Evolutionary conservation across 2,797 vertebrate species (phyloP).

Genomic region (Allobates femoralis): DNA sequence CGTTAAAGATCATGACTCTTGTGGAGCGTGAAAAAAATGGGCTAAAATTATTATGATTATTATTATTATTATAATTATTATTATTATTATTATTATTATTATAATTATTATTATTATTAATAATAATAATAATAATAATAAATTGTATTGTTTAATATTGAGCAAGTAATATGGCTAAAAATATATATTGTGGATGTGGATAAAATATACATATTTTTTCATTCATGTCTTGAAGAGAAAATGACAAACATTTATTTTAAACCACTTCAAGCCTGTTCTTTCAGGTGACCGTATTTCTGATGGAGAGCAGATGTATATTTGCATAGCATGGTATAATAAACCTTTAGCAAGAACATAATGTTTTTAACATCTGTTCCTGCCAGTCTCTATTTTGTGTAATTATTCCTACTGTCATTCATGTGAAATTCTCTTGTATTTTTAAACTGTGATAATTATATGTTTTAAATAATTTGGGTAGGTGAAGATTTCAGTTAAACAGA

Average conservation of each 20-base stretch:
- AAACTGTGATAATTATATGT: constrained; percentile 50
- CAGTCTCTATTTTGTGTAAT: constrained; percentile 52
- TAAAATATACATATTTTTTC: neutral
- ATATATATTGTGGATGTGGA: neutral
- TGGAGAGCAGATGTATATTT: constrained; percentile 57
- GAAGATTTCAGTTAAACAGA: constrained; percentile 43
- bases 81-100: too few species aligned
- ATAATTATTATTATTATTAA: too few species aligned
- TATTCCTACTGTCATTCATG: constrained; percentile 57
- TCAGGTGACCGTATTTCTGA: constrained; percentile 43
- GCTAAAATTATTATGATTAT: too few species aligned
- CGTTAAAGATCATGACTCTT: too few species aligned
- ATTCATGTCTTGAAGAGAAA: neutral
- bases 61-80: too few species aligned
- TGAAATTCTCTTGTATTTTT: constrained; percentile 51
- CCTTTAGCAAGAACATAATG: constrained; percentile 53
- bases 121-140: too few species aligned
- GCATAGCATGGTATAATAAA: constrained; percentile 57
- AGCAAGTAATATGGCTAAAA: neutral
- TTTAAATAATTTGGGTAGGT: constrained; percentile 49
- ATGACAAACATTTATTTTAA: constrained; percentile 22
- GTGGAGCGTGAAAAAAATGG: too few species aligned
- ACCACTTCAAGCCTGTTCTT: constrained; percentile 7
- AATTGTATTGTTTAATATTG: too few species aligned
- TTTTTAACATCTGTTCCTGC: constrained; percentile 60